Percentiles rank a stretch among this genome's conserved stretches.
Conservation (phyloP, 2,113 vertebrate genomes). For the Gadus chalcogrammus region DNA sequence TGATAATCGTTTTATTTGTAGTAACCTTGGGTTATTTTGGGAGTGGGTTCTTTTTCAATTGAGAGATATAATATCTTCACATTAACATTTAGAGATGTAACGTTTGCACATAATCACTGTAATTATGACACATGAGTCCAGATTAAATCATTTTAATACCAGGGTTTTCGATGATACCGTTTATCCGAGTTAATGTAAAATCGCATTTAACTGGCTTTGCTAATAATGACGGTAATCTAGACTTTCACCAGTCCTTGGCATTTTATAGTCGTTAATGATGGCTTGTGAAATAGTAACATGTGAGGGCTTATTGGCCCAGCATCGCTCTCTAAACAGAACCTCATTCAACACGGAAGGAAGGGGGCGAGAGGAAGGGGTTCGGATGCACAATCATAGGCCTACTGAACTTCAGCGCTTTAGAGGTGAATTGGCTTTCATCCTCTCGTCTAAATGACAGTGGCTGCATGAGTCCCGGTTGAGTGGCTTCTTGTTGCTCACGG, state of each 20-base stretch:
- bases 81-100: background rate
- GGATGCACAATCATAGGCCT: slow-evolving; percentile 45
- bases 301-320: slow-evolving; percentile 12
- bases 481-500: slow-evolving; percentile 33
- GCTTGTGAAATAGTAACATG: background rate
- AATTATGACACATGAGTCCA: background rate
- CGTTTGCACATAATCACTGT: background rate
- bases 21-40: background rate
- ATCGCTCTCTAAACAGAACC: slow-evolving; percentile 26
- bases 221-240: background rate
- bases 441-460: slow-evolving; percentile 45
- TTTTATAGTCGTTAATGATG: background rate
- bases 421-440: slow-evolving; percentile 54
- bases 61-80: background rate
- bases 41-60: background rate
- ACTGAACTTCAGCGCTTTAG: slow-evolving; percentile 44
- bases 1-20: background rate
- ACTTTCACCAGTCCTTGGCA: background rate
- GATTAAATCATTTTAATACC: background rate
- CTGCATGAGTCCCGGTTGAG: slow-evolving; percentile 10
- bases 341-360: slow-evolving; percentile 24
- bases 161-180: background rate
- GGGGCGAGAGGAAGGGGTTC: background rate
- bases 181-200: background rate
- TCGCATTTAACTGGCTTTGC: background rate